These are phyloP conservation scores for Chelonia mydas DNA, from an alignment of 2,797 vertebrate genomes.

Conservation along the genomic window DNA sequence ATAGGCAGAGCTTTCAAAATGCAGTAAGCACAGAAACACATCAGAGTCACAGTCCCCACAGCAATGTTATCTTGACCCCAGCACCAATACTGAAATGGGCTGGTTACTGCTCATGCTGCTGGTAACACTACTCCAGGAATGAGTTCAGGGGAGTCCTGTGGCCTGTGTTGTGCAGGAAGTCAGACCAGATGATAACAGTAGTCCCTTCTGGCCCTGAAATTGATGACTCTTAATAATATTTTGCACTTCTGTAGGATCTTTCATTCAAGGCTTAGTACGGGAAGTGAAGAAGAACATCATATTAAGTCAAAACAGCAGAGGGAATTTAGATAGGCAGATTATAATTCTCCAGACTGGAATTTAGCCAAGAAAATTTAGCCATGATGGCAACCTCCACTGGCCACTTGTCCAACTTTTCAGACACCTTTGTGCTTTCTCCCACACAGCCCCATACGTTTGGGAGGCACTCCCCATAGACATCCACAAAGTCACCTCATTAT, in stretches of 20 bases:
- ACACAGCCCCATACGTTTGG: not conserved
- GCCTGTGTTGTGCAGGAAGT: rapidly evolving
- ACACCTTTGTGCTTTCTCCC: not conserved
- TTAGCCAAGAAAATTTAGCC: not conserved
- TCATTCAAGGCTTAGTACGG: rapidly evolving
- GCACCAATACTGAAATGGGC: not conserved
- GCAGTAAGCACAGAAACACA: not conserved
- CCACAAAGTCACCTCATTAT: not conserved
- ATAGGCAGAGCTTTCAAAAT: not conserved
- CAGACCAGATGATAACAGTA: rapidly evolving
- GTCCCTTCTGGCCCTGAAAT: rapidly evolving
- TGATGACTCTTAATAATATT: rapidly evolving
- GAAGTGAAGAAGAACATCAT: not conserved
- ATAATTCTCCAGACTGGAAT: not conserved
- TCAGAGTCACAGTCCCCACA: not conserved
- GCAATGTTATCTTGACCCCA: rapidly evolving
- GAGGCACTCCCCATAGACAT: not conserved
- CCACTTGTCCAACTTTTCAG: not conserved
- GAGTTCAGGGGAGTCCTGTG: not conserved
- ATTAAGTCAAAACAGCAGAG: not conserved
- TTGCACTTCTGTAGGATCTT: rapidly evolving
- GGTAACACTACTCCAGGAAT: not conserved
- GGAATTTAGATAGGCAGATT: slow-evolving; percentile 17
- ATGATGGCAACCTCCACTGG: not conserved
- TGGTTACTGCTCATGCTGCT: not conserved